Evolutionary conservation across 2,113 vertebrate species (phyloP), one percentile per base, ranked within the genome.

Genomic region (Aptenodytes patagonicus): DNA sequence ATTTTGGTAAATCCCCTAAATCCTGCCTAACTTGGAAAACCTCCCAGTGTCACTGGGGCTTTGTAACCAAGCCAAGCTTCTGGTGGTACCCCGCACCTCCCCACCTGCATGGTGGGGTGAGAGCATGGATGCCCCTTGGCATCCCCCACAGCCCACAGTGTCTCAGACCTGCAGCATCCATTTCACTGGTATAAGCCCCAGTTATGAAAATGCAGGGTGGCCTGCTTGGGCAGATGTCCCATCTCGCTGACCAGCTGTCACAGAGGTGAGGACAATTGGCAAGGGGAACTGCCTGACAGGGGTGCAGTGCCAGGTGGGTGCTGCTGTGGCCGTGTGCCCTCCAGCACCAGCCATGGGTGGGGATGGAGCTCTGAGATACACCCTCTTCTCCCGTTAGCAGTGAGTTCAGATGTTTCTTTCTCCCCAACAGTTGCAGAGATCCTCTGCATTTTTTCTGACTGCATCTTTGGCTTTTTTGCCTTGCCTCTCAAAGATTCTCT

Each of bases 51-150:
- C 24, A 2, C 51, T 66, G 15, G 34, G 73, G 13, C 28, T 76
- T 64, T 55, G 15, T 28, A 75, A 49, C 15, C 3, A 16, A 81
- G 18, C 6, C 55, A 73, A 26, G 34, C 9, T 13, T 31, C 36
- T 51, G 36, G 31, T 6, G 6, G 17, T 62, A 38, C 8, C 29
- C 38, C 1, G 0, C 13, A 64, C 13, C 18, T 51, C 34, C 0
- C 1, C 36, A 57, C 36, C 8, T 60, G 10, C 6, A 0, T 5
- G 12, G 8, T 2, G 4, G 38, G 17, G 2, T 51, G n/a, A 62
- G 8, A 83, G 4, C 2, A 2, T 11, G 34, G 58, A 15, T 0
- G 2, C 6, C 11, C 36, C 25, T 66, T 0, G 0, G 31, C 55
- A 66, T 20, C 26, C 1, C 5, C 9, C 1, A 1, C 49, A 72